These are phyloP conservation scores for Pangasius djambal DNA, from an alignment of 2,797 vertebrate species.

Conservation along the genomic window DNA sequence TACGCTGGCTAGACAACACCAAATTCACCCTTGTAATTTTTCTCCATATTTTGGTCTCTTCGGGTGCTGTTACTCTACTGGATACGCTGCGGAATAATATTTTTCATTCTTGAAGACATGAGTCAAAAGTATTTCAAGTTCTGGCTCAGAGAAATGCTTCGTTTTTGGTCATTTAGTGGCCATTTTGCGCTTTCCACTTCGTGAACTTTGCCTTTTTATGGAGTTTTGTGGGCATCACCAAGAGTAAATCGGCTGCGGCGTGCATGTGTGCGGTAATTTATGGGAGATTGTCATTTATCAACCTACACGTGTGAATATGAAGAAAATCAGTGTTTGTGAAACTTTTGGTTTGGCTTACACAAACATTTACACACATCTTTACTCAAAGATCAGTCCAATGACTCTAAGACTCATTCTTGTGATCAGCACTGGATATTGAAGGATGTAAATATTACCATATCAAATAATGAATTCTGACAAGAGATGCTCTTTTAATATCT, in stretches of 20 bases:
- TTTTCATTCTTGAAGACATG: neutral
- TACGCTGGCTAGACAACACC: neutral
- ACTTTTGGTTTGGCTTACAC: neutral
- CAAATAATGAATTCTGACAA: neutral
- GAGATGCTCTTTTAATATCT: neutral
- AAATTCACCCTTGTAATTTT: neutral
- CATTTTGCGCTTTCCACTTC: neutral
- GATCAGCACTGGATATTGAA: neutral
- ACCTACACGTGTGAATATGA: neutral
- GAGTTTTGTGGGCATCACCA: neutral
- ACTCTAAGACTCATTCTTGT: neutral
- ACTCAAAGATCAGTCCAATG: neutral
- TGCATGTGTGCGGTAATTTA: neutral
- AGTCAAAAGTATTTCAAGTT: neutral
- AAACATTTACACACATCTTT: neutral
- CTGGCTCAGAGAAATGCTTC: neutral
- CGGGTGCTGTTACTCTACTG: neutral
- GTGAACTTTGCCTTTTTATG: neutral
- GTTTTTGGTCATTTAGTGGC: neutral
- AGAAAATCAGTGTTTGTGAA: neutral
- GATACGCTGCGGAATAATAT: neutral
- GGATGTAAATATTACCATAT: neutral
- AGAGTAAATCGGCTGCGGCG: neutral
- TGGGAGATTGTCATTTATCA: neutral
- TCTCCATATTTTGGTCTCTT: too few relatives aligned